Conservation (phyloP, 2,113 vertebrate species). For the Nycticryphes semicollaris region DNA sequence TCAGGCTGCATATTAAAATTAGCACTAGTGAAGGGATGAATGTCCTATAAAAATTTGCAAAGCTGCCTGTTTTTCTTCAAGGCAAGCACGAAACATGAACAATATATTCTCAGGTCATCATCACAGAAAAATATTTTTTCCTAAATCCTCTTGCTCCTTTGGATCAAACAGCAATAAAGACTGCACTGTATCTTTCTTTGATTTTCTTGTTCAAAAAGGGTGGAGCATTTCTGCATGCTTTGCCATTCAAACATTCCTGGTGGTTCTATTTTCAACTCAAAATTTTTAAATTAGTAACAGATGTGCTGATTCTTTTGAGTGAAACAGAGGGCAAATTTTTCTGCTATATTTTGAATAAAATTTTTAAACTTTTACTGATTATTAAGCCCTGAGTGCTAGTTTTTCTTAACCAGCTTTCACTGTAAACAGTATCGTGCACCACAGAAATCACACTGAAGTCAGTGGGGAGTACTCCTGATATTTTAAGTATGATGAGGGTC, state of each 20-base stretch:
- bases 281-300: conserved; percentile 70
- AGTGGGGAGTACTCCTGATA: not conserved
- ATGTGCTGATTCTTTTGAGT: conserved; percentile 48
- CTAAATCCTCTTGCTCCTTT: not conserved
- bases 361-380: not conserved
- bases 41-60: not conserved
- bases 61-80: conserved; percentile 14
- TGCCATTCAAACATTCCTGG: conserved; percentile 66
- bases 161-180: conserved; percentile 38
- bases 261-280: conserved; percentile 66
- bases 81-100: not conserved
- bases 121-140: conserved; percentile 23
- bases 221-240: conserved; percentile 34
- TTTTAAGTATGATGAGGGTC: not conserved
- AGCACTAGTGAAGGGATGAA: not conserved
- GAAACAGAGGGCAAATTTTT: not conserved
- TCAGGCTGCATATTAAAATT: conserved; percentile 28
- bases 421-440: not conserved
- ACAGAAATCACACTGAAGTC: not conserved
- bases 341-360: not conserved
- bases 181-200: conserved; percentile 24
- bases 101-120: not conserved
- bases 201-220: conserved; percentile 60
- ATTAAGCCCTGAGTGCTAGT: not conserved
- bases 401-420: not conserved